Conservation (phyloP, 2,888 invertebrate species). For the Zhuqinia jingwanae region DNA sequence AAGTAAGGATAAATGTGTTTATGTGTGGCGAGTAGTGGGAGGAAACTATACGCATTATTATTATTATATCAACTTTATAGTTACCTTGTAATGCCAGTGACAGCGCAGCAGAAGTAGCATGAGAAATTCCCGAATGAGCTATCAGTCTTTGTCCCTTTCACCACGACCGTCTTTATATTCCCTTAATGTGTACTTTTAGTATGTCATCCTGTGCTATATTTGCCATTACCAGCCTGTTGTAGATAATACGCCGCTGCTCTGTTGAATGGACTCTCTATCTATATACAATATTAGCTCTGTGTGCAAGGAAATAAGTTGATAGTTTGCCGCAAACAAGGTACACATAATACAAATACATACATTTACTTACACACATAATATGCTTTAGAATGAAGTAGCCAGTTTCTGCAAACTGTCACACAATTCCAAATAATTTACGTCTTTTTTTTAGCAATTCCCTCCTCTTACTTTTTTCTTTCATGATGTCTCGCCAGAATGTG, state of each 20-base stretch:
- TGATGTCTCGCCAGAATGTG: not conserved
- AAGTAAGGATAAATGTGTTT: not conserved
- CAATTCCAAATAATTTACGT: slow-evolving; percentile 54
- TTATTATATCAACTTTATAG: slow-evolving; percentile 45
- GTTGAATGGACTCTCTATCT: too few species aligned
- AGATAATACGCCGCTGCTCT: too few species aligned
- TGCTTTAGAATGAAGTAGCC: too few species aligned
- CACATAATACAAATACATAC: too few species aligned
- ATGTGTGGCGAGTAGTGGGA: slow-evolving; percentile 42
- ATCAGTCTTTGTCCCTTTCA: slow-evolving; percentile 65
- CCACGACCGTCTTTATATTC: slow-evolving; percentile 49
- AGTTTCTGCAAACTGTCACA: slow-evolving; percentile 46
- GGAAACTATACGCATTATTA: slow-evolving; percentile 32
- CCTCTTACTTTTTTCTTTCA: slow-evolving; percentile 33
- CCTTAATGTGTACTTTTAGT: too few species aligned
- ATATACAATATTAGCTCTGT: not conserved
- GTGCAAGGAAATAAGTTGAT: not conserved
- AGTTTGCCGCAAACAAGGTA: slow-evolving; percentile 14
- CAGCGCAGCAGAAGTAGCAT: slow-evolving; percentile 50
- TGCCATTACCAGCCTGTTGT: too few species aligned
- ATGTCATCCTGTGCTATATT: too few species aligned
- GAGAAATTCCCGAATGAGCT: slow-evolving; percentile 66
- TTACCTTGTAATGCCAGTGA: slow-evolving; percentile 47
- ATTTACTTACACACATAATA: too few species aligned
- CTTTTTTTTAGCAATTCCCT: slow-evolving; percentile 16